A percentile compares a stretch with the other conserved stretches of the same genome.
Evolutionary conservation across 1,140 invertebrate genomes (phyloP).

Genomic region (Halyomorpha halys): DNA sequence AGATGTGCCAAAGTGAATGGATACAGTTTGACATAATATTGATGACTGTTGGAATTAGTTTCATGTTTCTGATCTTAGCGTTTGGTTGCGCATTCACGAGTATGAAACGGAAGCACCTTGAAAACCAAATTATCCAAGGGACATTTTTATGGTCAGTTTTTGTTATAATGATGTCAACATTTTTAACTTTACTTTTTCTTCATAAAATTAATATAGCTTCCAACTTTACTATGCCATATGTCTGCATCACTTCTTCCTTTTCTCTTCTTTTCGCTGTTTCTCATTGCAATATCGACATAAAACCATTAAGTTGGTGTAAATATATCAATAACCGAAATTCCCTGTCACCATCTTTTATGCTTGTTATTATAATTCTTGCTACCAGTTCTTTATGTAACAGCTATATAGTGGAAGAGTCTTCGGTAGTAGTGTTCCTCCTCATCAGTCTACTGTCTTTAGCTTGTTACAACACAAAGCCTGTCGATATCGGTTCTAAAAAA

Average conservation of each 20-base stretch:
- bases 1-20: constrained; percentile 69
- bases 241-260: constrained; percentile 53
- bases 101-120: constrained; percentile 45
- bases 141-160: constrained; percentile 47
- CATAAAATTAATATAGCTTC: constrained; percentile 38
- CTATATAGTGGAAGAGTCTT: constrained; percentile 79
- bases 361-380: constrained; percentile 50
- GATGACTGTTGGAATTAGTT: constrained; percentile 62
- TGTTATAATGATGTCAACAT: constrained; percentile 39
- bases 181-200: constrained; percentile 37
- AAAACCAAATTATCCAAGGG: constrained; percentile 47
- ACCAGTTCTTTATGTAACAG: constrained; percentile 79
- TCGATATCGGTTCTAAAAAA: constrained; percentile 25
- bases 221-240: constrained; percentile 47
- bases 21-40: constrained; percentile 67
- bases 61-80: constrained; percentile 56
- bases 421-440: constrained; percentile 55
- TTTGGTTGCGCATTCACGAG: constrained; percentile 56
- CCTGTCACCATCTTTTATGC: constrained; percentile 42
- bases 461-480: constrained; percentile 39
- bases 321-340: constrained; percentile 35
- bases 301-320: constrained; percentile 55
- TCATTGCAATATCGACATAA: constrained; percentile 57
- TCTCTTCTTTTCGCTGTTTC: constrained; percentile 52
- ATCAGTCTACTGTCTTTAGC: constrained; percentile 47